Percentiles rank a stretch among this genome's conserved stretches.
Evolutionary conservation across 1,140 invertebrate genomes (phyloP).

Genomic region (Chymomyza costata): DNA sequence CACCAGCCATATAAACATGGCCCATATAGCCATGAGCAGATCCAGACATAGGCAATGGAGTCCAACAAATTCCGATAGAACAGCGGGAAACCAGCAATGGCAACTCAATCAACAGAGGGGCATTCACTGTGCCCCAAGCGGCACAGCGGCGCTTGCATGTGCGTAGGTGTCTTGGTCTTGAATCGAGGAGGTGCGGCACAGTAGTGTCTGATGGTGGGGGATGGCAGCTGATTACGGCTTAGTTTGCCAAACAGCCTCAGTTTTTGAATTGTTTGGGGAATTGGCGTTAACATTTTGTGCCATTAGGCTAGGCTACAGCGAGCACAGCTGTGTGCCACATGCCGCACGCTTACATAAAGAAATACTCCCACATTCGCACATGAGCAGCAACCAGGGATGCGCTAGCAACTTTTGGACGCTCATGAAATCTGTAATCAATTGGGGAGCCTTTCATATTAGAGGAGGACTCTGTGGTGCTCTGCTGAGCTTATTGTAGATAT

Average conservation of each 20-base stretch:
- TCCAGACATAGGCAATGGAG: neutral
- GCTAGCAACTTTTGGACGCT: no score
- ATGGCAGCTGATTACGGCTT: no score
- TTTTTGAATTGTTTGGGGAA: slow-evolving; percentile 67
- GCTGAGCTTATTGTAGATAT: no score
- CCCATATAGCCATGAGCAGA: slow-evolving; percentile 16
- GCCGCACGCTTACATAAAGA: no score
- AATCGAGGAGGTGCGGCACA: no score
- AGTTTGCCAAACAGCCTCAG: slow-evolving; percentile 38
- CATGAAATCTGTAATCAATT: no score
- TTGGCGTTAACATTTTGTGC: slow-evolving; percentile 50
- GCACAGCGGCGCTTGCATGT: neutral
- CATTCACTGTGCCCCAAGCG: slow-evolving; percentile 16
- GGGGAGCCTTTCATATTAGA: no score
- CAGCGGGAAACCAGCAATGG: neutral
- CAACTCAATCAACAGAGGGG: slow-evolving; percentile 27
- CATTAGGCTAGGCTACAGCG: slow-evolving; percentile 39
- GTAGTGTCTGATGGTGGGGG: no score
- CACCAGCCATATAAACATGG: slow-evolving; percentile 23
- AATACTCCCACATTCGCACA: no score
- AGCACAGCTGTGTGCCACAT: neutral
- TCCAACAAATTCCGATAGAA: slow-evolving; percentile 27
- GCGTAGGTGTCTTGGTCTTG: neutral
- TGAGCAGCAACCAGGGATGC: slow-evolving; percentile 1
- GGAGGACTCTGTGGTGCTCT: no score